These are phyloP conservation scores for Boloria euphrosyne DNA, from an alignment of 2,888 invertebrate genomes.

Conservation along the genomic window DNA sequence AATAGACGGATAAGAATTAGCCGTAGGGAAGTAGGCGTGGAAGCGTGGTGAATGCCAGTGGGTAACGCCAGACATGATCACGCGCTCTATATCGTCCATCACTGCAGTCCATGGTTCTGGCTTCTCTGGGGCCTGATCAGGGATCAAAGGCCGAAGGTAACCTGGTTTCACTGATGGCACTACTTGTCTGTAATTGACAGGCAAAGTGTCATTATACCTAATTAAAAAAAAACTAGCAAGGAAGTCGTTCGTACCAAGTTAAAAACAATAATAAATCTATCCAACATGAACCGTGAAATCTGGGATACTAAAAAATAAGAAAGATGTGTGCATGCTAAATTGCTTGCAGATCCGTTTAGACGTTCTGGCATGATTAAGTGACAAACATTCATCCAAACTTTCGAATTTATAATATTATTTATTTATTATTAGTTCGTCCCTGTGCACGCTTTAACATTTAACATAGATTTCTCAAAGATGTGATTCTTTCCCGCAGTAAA, in stretches of 20 bases:
- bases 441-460: too few relatives aligned
- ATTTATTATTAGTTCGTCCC: too few relatives aligned
- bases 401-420: too few relatives aligned
- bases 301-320: too few relatives aligned
- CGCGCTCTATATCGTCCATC: slow-evolving; percentile 95
- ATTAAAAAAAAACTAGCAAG: neutral
- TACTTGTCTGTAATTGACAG: slow-evolving; percentile 85
- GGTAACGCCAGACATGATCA: slow-evolving; percentile 99
- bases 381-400: too few relatives aligned
- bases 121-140: slow-evolving; percentile 90
- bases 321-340: too few relatives aligned
- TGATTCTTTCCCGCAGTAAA: too few relatives aligned
- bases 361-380: too few relatives aligned
- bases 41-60: slow-evolving; percentile 98
- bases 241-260: too few relatives aligned
- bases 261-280: too few relatives aligned
- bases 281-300: neutral
- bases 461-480: too few relatives aligned
- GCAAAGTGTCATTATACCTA: neutral
- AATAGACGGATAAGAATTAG: slow-evolving; percentile 95
- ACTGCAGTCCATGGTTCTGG: slow-evolving; percentile 96
- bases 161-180: slow-evolving; percentile 96
- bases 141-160: slow-evolving; percentile 93
- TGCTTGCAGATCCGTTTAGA: too few relatives aligned
- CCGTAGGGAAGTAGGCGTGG: slow-evolving; percentile 97